A percentile compares a stretch with the other conserved stretches of the same genome.
phyloP scores from a whole-genome alignment of 2,888 invertebrate species.

The Melanostoma mellinum region DNA sequence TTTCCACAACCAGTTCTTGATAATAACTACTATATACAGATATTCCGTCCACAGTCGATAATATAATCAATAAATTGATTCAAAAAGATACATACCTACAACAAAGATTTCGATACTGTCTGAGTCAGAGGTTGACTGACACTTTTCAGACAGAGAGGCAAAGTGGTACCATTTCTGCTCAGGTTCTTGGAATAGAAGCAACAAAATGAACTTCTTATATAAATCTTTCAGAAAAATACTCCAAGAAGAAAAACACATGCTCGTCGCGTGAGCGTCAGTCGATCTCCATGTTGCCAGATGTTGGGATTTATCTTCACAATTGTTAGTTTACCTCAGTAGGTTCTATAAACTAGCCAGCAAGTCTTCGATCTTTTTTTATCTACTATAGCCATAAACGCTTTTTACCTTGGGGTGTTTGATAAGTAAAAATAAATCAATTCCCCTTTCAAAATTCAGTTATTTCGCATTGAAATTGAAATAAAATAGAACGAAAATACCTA shows the following conservation, averaged over 20 bases:
- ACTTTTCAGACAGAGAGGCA: constrained; percentile 23
- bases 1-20: constrained; percentile 45
- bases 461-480: too few relatives aligned
- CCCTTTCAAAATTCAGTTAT: too few relatives aligned
- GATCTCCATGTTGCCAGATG: constrained; percentile 1
- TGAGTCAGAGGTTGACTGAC: constrained; percentile 33
- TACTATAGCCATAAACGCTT: too few relatives aligned
- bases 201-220: constrained; percentile 24
- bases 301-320: not conserved
- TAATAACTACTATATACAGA: constrained; percentile 32
- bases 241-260: constrained; percentile 26
- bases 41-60: constrained; percentile 25
- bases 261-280: not conserved
- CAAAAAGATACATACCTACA: constrained; percentile 19
- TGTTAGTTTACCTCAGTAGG: too few relatives aligned
- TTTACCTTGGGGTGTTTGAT: too few relatives aligned
- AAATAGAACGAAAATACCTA: too few relatives aligned
- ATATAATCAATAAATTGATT: constrained; percentile 35
- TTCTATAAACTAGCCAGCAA: too few relatives aligned
- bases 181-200: constrained; percentile 27
- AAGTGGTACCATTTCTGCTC: constrained; percentile 21
- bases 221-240: not conserved
- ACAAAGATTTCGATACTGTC: constrained; percentile 17
- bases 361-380: too few relatives aligned
- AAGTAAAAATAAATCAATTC: too few relatives aligned